These are phyloP conservation scores for Picathartes gymnocephalus DNA, from an alignment of 2,113 vertebrate genomes.

Conservation along the genomic window DNA sequence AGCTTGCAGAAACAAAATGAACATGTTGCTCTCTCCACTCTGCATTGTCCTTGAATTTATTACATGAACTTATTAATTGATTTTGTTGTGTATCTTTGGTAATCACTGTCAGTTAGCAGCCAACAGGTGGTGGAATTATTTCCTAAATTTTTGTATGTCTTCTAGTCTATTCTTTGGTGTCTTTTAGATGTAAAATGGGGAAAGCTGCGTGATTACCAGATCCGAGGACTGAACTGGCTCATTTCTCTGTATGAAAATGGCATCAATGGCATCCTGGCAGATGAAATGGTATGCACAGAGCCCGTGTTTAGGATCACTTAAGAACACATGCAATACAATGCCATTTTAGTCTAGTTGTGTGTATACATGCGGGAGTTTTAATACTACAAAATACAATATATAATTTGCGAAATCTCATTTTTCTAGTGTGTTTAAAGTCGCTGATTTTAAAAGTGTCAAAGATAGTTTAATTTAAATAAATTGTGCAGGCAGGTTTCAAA, in stretches of 20 bases:
- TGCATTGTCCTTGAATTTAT: neutral
- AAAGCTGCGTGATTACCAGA: slow-evolving; percentile 94
- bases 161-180: neutral
- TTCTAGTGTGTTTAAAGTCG: neutral
- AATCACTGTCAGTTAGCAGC: neutral
- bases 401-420: neutral
- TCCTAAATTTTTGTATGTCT: neutral
- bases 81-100: neutral
- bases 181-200: slow-evolving; percentile 89
- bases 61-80: neutral
- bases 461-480: neutral
- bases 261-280: slow-evolving; percentile 97
- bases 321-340: neutral
- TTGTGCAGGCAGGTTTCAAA: neutral
- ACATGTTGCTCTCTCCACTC: neutral
- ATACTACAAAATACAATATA: neutral
- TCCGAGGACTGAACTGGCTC: slow-evolving; percentile 96
- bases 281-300: slow-evolving; percentile 89
- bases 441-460: neutral
- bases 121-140: neutral
- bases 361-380: accelerated
- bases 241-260: slow-evolving; percentile 99
- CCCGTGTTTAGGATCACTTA: neutral
- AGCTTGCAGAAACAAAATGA: neutral
- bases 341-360: neutral